phyloP scores from a whole-genome alignment of 2,113 vertebrate genomes.

The Calonectris borealis region DNA sequence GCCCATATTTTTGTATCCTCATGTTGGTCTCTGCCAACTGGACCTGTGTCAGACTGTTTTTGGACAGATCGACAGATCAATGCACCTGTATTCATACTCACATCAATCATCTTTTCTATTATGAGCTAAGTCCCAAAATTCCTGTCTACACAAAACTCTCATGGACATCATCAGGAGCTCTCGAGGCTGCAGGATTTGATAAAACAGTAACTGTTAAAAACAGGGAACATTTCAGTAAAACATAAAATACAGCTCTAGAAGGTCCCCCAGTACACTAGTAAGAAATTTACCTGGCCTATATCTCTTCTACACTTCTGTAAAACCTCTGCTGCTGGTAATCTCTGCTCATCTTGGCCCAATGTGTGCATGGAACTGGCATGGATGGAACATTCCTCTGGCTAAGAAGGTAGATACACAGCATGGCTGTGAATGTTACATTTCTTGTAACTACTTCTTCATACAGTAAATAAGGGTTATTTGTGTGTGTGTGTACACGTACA shows the following conservation, averaged over 20 bases:
- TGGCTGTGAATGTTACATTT: neutral
- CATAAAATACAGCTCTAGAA: neutral
- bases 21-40: neutral
- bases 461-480: neutral
- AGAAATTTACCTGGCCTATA: neutral
- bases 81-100: neutral
- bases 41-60: neutral
- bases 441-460: neutral
- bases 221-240: neutral
- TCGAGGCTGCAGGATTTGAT: neutral
- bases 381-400: neutral
- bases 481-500: neutral
- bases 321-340: neutral
- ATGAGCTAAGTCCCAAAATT: neutral
- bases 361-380: neutral
- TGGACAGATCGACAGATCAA: neutral
- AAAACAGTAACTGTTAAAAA: neutral
- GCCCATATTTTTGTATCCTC: neutral
- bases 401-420: neutral
- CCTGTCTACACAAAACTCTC: neutral
- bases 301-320: neutral
- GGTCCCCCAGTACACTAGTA: rapidly evolving
- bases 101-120: neutral
- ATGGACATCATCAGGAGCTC: neutral
- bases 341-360: neutral